Evolutionary conservation across 1,140 invertebrate species (phyloP), one percentile per base, ranked within the genome.

Genomic region (Euschistus heros): DNA sequence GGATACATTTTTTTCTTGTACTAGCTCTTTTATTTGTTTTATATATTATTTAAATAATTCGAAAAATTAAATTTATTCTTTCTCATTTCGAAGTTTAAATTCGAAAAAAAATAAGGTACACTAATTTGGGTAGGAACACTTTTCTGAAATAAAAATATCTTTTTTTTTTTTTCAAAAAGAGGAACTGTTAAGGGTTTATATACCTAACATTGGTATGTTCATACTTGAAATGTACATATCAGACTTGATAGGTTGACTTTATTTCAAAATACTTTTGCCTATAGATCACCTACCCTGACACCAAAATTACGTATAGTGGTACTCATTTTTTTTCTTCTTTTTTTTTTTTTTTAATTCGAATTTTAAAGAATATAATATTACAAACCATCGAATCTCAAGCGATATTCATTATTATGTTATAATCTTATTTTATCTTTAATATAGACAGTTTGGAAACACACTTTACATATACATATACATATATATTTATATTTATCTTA

Each of bases 221-320:
- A 37, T 37, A 37, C n/a, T 10, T 22, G 22, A 50, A 50, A 50
- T 50, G n/a, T 50, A 50, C 47, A 50, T 37, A 50, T 50, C 47
- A 50, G 47, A 50, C 47, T 50, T 50, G 47, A 50, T 50, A 50
- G 22, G n/a, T 50, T 50, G 47, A 50, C 47, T 50, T 50, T 37
- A 37, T 37, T 37, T 50, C 6, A 50, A 50, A 50, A 50, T 50
- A 50, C 47, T 50, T 50, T 50, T 50, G n/a, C 26, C 7, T n/a
- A 24, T 37, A 65, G 18, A 18, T 54, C 63, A 65, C 24, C 63
- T 65, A 65, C 63, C 63, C 63, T 65, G 63, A 65, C 63, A 65
- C 52, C 63, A 65, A 65, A 33, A 65, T 65, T 65, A 65, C 63
- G 63, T 65, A 65, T 65, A 63, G 42, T 63, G 22, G 62, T 63